phyloP scores from a whole-genome alignment of 2,113 vertebrate species.

The Megaceryle maxima region DNA sequence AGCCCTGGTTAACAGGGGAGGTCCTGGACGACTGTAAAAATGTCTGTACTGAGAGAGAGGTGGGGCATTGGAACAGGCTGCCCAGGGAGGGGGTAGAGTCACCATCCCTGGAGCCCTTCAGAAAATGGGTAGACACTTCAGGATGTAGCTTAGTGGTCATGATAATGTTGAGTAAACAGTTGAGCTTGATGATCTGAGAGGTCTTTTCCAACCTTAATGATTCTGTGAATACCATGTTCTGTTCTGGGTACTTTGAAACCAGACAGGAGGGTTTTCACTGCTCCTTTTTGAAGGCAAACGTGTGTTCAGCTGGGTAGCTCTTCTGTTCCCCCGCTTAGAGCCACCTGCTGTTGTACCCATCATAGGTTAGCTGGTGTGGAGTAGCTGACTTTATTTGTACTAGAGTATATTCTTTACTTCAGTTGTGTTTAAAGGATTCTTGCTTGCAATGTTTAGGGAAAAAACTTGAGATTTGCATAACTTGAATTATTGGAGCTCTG shows the following conservation, averaged over 20 bases:
- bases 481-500: background rate
- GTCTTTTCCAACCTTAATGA: too few relatives aligned
- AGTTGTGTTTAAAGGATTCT: background rate
- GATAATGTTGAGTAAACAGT: too few relatives aligned
- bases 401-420: background rate
- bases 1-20: too few relatives aligned
- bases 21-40: too few relatives aligned
- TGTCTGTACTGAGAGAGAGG: too few relatives aligned
- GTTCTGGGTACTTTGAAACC: background rate
- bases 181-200: too few relatives aligned
- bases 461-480: background rate
- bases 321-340: background rate
- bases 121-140: too few relatives aligned
- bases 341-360: background rate
- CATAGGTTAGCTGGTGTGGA: background rate
- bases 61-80: too few relatives aligned
- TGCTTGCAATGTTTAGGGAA: background rate
- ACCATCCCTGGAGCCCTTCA: too few relatives aligned
- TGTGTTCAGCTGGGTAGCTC: background rate
- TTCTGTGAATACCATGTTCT: background rate
- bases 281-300: background rate
- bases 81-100: too few relatives aligned
- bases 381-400: background rate
- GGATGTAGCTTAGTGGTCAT: too few relatives aligned
- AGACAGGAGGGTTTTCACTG: rapidly evolving